These are phyloP conservation scores for Crocidura indochinensis DNA, from an alignment of 2,797 vertebrate species.

Conservation along the genomic window DNA sequence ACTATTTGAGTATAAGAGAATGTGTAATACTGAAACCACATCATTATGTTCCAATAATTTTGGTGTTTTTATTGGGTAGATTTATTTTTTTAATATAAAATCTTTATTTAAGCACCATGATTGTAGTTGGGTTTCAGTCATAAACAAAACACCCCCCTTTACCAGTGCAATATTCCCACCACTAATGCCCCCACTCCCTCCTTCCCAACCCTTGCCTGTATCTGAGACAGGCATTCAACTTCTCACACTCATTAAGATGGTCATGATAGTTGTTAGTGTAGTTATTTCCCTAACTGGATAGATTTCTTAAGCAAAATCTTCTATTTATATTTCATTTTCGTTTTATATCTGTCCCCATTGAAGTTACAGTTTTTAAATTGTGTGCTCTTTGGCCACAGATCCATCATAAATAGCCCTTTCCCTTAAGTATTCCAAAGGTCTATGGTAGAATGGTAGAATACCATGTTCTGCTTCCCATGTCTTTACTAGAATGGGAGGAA, in stretches of 20 bases:
- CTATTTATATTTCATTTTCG: conserved; percentile 51
- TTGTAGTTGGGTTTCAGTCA: too few species aligned
- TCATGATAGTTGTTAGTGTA: too few species aligned
- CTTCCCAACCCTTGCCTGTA: too few species aligned
- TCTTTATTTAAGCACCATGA: too few species aligned
- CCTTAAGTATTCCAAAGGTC: conserved; percentile 80
- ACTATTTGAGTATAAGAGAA: conserved; percentile 38
- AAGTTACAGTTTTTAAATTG: conserved; percentile 76
- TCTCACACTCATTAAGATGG: too few species aligned
- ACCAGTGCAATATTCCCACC: too few species aligned
- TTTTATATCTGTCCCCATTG: conserved; percentile 60
- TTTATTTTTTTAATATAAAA: conserved; percentile 2
- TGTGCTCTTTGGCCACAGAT: conserved; percentile 64
- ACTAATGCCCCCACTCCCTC: too few species aligned
- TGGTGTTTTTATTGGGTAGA: conserved; percentile 64
- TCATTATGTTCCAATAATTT: conserved; percentile 56
- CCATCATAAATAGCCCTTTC: conserved; percentile 28
- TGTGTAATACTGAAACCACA: conserved; percentile 58
- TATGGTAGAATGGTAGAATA: conserved; percentile 72
- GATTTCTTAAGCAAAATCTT: conserved; percentile 60
- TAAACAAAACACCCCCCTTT: too few species aligned
- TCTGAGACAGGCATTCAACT: too few species aligned
- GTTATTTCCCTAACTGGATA: conserved; percentile 35
- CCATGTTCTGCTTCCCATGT: conserved; percentile 67
- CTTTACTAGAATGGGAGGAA: conserved; percentile 85